Percentiles rank a stretch among this genome's conserved stretches.
phyloP scores from a whole-genome alignment of 2,113 vertebrate species.

The Zonotrichia leucophrys region DNA sequence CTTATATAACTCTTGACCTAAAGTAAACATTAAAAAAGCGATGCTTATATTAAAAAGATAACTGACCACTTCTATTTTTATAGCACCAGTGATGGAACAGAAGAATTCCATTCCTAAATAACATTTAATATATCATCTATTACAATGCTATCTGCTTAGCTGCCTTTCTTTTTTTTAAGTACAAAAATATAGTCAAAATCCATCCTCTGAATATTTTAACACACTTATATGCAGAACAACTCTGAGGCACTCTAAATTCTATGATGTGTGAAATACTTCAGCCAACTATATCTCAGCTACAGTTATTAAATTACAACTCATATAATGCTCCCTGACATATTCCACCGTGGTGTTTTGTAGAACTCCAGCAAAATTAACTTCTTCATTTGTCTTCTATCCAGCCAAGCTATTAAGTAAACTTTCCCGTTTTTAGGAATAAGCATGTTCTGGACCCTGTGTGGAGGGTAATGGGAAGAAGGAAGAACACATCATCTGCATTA shows the following conservation, averaged over 20 bases:
- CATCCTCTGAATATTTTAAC: background rate
- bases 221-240: background rate
- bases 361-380: background rate
- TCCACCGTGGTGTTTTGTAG: background rate
- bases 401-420: background rate
- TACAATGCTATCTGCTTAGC: background rate
- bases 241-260: background rate
- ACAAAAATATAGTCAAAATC: background rate
- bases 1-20: constrained; percentile 8
- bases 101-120: background rate
- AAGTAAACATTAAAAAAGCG: background rate
- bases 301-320: background rate
- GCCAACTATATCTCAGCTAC: background rate
- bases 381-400: background rate
- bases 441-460: background rate
- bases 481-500: background rate
- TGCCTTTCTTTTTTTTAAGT: background rate
- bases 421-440: background rate
- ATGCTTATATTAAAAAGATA: background rate
- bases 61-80: background rate
- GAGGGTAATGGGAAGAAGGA: background rate
- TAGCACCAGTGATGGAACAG: background rate
- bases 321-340: background rate
- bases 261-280: background rate
- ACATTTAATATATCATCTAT: background rate